These are phyloP conservation scores for Calephelis nemesis DNA, from an alignment of 1,140 invertebrate species.

Conservation along the genomic window DNA sequence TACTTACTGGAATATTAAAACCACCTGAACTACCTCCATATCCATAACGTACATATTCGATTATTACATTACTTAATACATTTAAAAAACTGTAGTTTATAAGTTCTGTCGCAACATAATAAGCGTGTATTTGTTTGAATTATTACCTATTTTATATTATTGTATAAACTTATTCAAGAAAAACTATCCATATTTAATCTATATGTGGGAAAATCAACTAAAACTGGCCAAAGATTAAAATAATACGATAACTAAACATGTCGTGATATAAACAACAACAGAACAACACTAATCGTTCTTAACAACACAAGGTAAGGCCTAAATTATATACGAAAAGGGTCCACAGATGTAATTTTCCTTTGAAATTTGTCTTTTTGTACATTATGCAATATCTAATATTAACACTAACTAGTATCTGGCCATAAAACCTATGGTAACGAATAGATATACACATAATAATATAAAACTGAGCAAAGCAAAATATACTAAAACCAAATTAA, in stretches of 20 bases:
- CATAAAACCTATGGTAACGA: constrained; percentile 74
- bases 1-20: too few species aligned
- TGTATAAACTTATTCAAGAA: constrained; percentile 58
- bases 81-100: constrained; percentile 33
- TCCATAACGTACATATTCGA: too few species aligned
- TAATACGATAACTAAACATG: constrained; percentile 9
- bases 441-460: constrained; percentile 53
- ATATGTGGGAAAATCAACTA: constrained; percentile 46
- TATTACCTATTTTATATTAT: constrained; percentile 57
- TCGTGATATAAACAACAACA: constrained; percentile 17
- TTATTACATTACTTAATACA: neutral
- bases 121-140: constrained; percentile 63
- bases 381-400: constrained; percentile 57
- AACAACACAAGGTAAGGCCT: constrained; percentile 55
- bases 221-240: constrained; percentile 58
- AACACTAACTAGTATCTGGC: constrained; percentile 69
- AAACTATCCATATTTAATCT: constrained; percentile 46
- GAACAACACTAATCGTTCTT: constrained; percentile 11
- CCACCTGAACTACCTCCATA: too few species aligned
- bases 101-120: constrained; percentile 59
- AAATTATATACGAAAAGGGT: constrained; percentile 42
- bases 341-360: constrained; percentile 11
- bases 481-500: constrained; percentile 38
- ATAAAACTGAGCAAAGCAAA: constrained; percentile 64
- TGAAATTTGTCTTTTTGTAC: constrained; percentile 56